Evolutionary conservation across 2,888 invertebrate species (phyloP).

Genomic region (Fragum sueziense): DNA sequence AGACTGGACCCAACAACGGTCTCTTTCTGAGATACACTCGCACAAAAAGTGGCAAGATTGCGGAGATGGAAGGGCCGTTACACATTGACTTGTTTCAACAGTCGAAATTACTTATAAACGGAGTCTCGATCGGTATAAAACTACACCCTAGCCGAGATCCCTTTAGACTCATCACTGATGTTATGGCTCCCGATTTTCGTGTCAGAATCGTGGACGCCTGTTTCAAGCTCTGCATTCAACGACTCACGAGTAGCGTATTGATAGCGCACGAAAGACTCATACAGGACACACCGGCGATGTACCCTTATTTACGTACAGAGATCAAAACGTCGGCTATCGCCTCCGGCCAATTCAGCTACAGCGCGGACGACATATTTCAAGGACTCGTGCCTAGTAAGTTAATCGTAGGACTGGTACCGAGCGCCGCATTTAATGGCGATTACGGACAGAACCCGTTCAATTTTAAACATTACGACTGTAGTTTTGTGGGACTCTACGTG

Average conservation of each 20-base stretch:
- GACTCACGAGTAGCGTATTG: constrained; percentile 30
- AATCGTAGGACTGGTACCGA: constrained; percentile 36
- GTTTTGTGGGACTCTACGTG: constrained; percentile 32
- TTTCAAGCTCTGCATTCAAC: constrained; percentile 49
- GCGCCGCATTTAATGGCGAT: constrained; percentile 34
- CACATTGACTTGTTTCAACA: constrained; percentile 47
- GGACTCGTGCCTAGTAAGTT: constrained; percentile 36
- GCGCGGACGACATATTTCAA: constrained; percentile 38
- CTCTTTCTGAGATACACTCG: constrained; percentile 14
- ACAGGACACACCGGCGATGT: constrained; percentile 35
- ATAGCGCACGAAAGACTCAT: constrained; percentile 42
- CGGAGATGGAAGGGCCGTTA: constrained; percentile 47
- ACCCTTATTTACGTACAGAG: constrained; percentile 38
- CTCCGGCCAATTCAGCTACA: constrained; percentile 41
- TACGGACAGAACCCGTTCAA: constrained; percentile 46
- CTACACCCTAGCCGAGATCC: constrained; percentile 37
- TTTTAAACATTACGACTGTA: constrained; percentile 46
- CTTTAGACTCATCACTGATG: constrained; percentile 40
- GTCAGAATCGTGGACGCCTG: constrained; percentile 48
- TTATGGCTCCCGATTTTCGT: constrained; percentile 11
- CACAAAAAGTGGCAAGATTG: constrained; percentile 35
- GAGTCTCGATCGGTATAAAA: constrained; percentile 44
- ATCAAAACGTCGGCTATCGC: constrained; percentile 52
- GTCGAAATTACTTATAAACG: constrained; percentile 41
- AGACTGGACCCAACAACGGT: constrained; percentile 39